Percentiles rank a stretch among this genome's conserved stretches.
These are phyloP conservation scores for Apotomis betuletana DNA, from an alignment of 2,888 invertebrate species.

Conservation along the genomic window DNA sequence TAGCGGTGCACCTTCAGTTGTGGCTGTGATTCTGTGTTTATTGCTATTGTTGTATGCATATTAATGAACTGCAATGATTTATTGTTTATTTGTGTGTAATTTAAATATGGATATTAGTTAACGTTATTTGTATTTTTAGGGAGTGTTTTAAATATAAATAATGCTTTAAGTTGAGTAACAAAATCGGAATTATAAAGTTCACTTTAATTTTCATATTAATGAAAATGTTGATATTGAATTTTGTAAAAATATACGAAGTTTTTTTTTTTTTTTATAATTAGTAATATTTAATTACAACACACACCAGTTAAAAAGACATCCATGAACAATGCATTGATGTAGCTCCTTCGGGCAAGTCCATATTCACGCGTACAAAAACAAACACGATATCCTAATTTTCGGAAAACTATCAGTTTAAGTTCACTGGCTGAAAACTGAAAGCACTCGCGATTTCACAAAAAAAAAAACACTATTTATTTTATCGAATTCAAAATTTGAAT, in stretches of 20 bases:
- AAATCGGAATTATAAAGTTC: too few species aligned
- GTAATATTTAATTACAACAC: conserved; percentile 50
- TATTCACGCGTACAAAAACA: conserved; percentile 72
- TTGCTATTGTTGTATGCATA: conserved; percentile 37
- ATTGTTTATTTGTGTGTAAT: conserved; percentile 31
- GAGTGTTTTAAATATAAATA: background rate
- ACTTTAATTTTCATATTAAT: too few species aligned
- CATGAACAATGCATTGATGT: conserved; percentile 83
- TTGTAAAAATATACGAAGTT: too few species aligned
- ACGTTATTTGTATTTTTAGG: background rate
- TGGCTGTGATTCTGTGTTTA: conserved; percentile 34
- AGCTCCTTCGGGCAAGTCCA: conserved; percentile 80
- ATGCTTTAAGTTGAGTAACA: too few species aligned
- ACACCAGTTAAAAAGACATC: conserved; percentile 83
- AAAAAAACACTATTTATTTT: conserved; percentile 11
- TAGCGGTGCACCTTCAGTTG: conserved; percentile 29
- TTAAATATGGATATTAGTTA: background rate
- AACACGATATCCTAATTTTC: conserved; percentile 52
- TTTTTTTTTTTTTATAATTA: too few species aligned
- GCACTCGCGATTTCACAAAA: conserved; percentile 52
- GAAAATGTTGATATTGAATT: too few species aligned
- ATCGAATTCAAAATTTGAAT: conserved; percentile 49
- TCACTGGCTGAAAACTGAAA: conserved; percentile 66
- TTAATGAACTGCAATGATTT: conserved; percentile 29
- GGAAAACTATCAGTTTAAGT: conserved; percentile 27